Evolutionary conservation across 2,113 vertebrate genomes (phyloP), one percentile per base, ranked within the genome.

Genomic region (Clarias gariepinus): DNA sequence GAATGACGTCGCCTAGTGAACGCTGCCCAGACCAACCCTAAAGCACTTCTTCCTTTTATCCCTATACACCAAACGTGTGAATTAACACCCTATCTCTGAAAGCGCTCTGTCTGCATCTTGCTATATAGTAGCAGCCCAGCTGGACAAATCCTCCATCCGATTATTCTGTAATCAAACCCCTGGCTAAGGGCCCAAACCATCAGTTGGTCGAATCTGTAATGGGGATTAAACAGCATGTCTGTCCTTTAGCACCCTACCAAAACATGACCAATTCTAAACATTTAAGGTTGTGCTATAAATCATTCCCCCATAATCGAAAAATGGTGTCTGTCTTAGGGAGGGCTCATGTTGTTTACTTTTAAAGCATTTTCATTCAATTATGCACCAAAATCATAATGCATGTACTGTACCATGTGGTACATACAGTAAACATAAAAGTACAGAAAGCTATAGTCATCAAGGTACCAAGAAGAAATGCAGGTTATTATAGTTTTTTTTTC

Each of bases 151-250:
- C 80, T 73, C 30, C 58, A 88, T 88, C 71, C 58, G 68, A 80
- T 89, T 90, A 83, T 83, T 90, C 58, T 83, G 74, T 84, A 89
- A 83, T 88, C 89, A 88, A 83, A 81, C 52, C 28, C 60, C 83
- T 89, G 87, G 87, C 85, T 85, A 15, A 76, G 30, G 16, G 79
- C 82, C 82, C 63, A 58, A 79, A 85, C 66, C 80, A 89, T 85
- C 55, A 71, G 41, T 73, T 61, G 64, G 28, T 55, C 30, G 21
- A 74, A 11, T 64, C 83, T 84, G 21, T 63, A 77, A 83, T 78
- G 58, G 71, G 83, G 87, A 90, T 88, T 84, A 86, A 78, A 36
- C 58, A n/a, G 21, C 57, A 28, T n/a, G 30, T 4, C 52, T 23
- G 3, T 68, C 28, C 60, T 64, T 85, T 58, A 69, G 66, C 69